Evolutionary conservation across 2,888 invertebrate genomes (phyloP).

Genomic region (Drosophila borealis): DNA sequence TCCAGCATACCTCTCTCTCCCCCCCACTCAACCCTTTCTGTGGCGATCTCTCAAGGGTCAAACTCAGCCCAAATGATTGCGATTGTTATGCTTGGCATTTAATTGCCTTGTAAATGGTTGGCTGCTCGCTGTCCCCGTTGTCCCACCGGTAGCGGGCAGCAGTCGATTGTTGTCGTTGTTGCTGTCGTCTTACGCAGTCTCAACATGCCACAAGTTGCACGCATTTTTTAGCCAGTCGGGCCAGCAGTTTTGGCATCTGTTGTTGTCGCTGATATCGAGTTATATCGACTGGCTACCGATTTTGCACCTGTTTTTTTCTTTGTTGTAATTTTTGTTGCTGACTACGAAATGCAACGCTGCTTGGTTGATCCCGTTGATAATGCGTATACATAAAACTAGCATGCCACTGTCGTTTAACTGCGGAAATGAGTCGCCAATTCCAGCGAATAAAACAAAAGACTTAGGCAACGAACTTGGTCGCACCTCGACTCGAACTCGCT

Average conservation of each 20-base stretch:
- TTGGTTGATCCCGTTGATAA: conserved; percentile 76
- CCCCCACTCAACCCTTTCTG: background rate
- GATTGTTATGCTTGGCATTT: conserved; percentile 81
- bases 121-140: conserved; percentile 32
- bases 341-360: conserved; percentile 58
- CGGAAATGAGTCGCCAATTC: conserved; percentile 76
- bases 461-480: conserved; percentile 62
- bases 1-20: background rate
- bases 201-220: conserved; percentile 74
- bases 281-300: conserved; percentile 77
- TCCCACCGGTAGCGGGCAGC: conserved; percentile 66
- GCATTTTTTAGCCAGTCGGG: conserved; percentile 62
- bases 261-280: conserved; percentile 50
- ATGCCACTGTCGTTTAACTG: conserved; percentile 68
- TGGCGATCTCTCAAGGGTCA: conserved; percentile 55
- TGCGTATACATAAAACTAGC: conserved; percentile 78
- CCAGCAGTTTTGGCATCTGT: conserved; percentile 35
- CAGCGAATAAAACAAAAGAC: conserved; percentile 72
- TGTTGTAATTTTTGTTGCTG: background rate
- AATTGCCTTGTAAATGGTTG: conserved; percentile 80
- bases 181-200: conserved; percentile 59
- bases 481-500: conserved; percentile 44
- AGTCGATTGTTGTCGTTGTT: conserved; percentile 59
- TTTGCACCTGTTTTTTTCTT: conserved; percentile 68
- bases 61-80: conserved; percentile 61